Conservation (phyloP, 2,113 vertebrate genomes). For the Embiotoca jacksoni region DNA sequence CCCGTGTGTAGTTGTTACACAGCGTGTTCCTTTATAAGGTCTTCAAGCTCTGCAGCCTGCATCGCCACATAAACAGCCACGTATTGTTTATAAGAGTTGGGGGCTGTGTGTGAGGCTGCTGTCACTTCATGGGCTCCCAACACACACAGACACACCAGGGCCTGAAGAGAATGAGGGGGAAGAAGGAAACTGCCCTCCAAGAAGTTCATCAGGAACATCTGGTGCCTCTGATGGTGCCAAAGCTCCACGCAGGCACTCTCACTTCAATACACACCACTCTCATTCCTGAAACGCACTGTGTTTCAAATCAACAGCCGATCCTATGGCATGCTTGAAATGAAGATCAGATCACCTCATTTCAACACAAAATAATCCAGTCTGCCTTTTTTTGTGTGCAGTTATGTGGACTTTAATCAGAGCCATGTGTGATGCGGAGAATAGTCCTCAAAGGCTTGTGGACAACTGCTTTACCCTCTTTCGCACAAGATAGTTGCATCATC, state of each 20-base stretch:
- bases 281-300: slow-evolving; percentile 51
- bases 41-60: slow-evolving; percentile 25
- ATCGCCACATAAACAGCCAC: slow-evolving; percentile 76
- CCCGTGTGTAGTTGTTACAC: slow-evolving; percentile 13
- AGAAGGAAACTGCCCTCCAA: slow-evolving; percentile 70
- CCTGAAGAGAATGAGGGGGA: slow-evolving; percentile 41
- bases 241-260: slow-evolving; percentile 77
- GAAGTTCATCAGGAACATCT: slow-evolving; percentile 82
- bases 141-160: slow-evolving; percentile 14
- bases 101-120: slow-evolving; percentile 61
- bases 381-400: slow-evolving; percentile 15
- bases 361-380: slow-evolving; percentile 10
- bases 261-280: slow-evolving; percentile 35
- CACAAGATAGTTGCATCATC: not conserved
- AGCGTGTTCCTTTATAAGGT: slow-evolving; percentile 63
- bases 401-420: slow-evolving; percentile 29
- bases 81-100: slow-evolving; percentile 77
- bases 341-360: not conserved
- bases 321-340: not conserved
- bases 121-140: slow-evolving; percentile 36
- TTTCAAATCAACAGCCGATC: slow-evolving; percentile 45
- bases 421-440: slow-evolving; percentile 20
- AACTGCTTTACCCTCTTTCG: not conserved
- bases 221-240: slow-evolving; percentile 73
- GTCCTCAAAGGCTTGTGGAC: slow-evolving; percentile 1